A percentile compares a stretch with the other conserved stretches of the same genome.
Conservation (phyloP, 53 echinoderm and acorn worm species). For the Echinometra lucunter region DNA sequence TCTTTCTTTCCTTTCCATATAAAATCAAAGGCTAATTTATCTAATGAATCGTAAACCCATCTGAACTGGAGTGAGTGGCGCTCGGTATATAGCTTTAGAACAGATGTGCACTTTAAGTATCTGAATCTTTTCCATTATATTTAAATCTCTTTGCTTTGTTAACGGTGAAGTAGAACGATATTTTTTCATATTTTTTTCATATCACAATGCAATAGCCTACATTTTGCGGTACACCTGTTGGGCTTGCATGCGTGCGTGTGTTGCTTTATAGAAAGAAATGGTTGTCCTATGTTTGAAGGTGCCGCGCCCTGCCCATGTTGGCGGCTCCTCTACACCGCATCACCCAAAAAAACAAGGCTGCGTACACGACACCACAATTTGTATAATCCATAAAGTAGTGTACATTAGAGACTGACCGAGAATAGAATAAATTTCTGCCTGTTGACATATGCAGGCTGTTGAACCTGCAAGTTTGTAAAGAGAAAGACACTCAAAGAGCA, state of each 20-base stretch:
- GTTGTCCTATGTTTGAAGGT: conserved; percentile 29
- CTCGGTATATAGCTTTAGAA: too few species aligned
- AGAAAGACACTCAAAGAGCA: conserved; percentile 38
- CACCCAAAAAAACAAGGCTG: not conserved
- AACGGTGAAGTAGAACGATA: too few species aligned
- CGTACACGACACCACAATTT: conserved; percentile 60
- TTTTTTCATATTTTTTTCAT: too few species aligned
- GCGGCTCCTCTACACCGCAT: conserved; percentile 11
- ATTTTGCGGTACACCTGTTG: conserved; percentile 9
- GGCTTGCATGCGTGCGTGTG: not conserved
- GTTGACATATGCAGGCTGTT: conserved; percentile 63
- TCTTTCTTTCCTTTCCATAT: too few species aligned
- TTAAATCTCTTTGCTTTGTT: too few species aligned
- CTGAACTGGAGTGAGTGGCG: too few species aligned
- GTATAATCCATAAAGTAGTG: conserved; percentile 66
- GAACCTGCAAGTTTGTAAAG: conserved; percentile 44
- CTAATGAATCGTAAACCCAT: too few species aligned
- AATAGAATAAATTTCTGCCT: conserved; percentile 49
- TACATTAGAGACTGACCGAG: conserved; percentile 50
- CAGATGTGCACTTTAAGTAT: too few species aligned
- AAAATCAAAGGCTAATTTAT: too few species aligned
- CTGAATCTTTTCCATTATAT: too few species aligned
- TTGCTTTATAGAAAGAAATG: not conserved
- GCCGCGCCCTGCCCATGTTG: conserved; percentile 38
- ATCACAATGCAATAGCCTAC: not conserved